A percentile compares a stretch with the other conserved stretches of the same genome.
phyloP scores from a whole-genome alignment of 2,113 vertebrate genomes.

The Phylloscopus whistleri region DNA sequence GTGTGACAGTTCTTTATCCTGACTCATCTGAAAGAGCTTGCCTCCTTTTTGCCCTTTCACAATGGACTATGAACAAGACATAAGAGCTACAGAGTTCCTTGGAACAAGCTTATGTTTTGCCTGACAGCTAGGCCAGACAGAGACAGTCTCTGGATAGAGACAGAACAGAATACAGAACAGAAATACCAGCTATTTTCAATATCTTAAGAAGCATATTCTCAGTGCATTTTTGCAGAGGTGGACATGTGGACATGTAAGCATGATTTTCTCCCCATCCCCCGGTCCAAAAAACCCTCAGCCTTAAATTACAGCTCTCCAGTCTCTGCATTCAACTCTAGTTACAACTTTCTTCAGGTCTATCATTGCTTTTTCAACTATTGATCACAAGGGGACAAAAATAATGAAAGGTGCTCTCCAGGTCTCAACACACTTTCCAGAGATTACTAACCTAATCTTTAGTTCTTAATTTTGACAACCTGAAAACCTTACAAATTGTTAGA shows the following conservation, averaged over 20 bases:
- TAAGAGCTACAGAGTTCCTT: not conserved
- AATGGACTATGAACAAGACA: not conserved
- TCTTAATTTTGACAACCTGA: slow-evolving; percentile 14
- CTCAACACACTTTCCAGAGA: slow-evolving; percentile 1
- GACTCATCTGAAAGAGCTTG: not conserved
- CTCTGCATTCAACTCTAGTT: not conserved
- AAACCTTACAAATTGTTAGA: slow-evolving; percentile 11
- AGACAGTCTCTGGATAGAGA: not conserved
- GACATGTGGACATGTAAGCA: not conserved
- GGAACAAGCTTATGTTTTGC: not conserved
- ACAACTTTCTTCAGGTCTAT: slow-evolving; percentile 1
- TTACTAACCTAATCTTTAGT: slow-evolving; percentile 8
- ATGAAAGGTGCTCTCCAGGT: slow-evolving; percentile 20
- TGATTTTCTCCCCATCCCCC: not conserved
- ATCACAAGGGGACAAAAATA: not conserved
- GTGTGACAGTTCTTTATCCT: not conserved
- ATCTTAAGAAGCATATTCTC: not conserved
- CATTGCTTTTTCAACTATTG: not conserved
- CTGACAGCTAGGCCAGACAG: not conserved
- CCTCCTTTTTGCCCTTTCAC: not conserved
- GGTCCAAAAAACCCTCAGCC: not conserved
- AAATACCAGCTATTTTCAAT: not conserved
- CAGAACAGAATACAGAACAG: not conserved
- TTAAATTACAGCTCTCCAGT: not conserved
- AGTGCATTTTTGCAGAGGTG: not conserved